Base-by-base conservation (phyloP, 2,113 vertebrate species). In the Pelmatolapia mariae region DNA sequence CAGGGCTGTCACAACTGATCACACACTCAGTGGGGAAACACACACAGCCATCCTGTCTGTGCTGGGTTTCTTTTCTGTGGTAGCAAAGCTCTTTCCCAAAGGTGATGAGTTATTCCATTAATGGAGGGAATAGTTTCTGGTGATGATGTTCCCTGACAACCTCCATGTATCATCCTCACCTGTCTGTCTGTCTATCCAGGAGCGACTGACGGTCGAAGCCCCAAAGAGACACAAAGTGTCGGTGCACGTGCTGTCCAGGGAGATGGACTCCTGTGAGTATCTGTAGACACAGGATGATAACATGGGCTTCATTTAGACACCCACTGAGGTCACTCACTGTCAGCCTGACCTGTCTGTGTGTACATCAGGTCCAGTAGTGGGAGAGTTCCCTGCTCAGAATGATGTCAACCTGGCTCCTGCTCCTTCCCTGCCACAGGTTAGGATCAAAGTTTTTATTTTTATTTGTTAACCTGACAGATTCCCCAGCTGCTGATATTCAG, bases 191-290 rank as follows among this genome's bases (percentile, higher is more conserved):
- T 87, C 24, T 59, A 80, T 89, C 4, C 94, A 99, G 99, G 97
- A 98, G 66, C 96, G 99, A 88, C 95, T 99, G 95, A 97, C 97
- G 6, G 92, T 99, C 43, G 97, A 98, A 43, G 99, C 98, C 84
- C 97, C 96, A 0, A 99, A 97, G 93, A 98, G 99, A 95, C 99
- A 99, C 95, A 99, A 99, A 94, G 97, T 99, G 89, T 99, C 99
- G 0, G 98, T 99, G 83, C 99, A 99, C 2, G 98, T 99, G 91
- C 97, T 99, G 92, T 98, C 99, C 92, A 96, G 98, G 85, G 99
- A 99, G 95, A 98, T 99, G 98, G 98, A 99, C 95, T 97, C 98
- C 85, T 99, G 99, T 99, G 96, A 99, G 99, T 99, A 96, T 82
- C 59, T 31, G 26, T 1, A 1, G 18, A 87, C 43, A 19, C 15